phyloP scores from a whole-genome alignment of 2,797 vertebrate genomes.

The Hemibagrus guttatus region DNA sequence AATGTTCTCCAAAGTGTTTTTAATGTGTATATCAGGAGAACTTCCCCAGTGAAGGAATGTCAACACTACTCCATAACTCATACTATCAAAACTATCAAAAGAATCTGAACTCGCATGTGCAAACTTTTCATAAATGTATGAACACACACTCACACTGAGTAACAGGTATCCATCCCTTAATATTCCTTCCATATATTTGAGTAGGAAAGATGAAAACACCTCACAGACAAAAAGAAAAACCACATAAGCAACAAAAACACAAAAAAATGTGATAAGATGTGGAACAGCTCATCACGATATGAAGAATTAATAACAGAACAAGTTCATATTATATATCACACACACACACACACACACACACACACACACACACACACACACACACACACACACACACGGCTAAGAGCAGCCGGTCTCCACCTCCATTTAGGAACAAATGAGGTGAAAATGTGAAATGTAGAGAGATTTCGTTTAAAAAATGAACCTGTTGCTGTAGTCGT shows the following conservation, averaged over 20 bases:
- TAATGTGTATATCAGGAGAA: not conserved
- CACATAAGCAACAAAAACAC: not conserved
- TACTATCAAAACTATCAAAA: not conserved
- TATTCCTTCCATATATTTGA: no score
- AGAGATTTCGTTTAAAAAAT: conserved; percentile 32
- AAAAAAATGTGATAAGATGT: not conserved
- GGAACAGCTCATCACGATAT: not conserved
- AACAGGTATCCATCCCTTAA: not conserved
- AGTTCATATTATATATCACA: not conserved
- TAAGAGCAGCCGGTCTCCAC: conserved; percentile 20
- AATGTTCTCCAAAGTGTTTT: not conserved
- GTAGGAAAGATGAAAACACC: not conserved
- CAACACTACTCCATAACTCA: not conserved
- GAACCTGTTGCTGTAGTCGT: conserved; percentile 32
- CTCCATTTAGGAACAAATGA: conserved; percentile 45
- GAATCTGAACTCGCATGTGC: not conserved
- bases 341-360: conserved; percentile 19
- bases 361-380: conserved; percentile 29
- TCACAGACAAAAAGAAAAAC: not conserved
- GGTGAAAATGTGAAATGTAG: conserved; percentile 40
- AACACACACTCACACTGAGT: not conserved
- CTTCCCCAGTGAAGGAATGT: not conserved
- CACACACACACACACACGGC: not conserved
- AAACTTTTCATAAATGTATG: not conserved
- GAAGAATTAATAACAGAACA: not conserved